Evolutionary conservation across 2,888 invertebrate species (phyloP).

Genomic region (Dolomedes plantarius): DNA sequence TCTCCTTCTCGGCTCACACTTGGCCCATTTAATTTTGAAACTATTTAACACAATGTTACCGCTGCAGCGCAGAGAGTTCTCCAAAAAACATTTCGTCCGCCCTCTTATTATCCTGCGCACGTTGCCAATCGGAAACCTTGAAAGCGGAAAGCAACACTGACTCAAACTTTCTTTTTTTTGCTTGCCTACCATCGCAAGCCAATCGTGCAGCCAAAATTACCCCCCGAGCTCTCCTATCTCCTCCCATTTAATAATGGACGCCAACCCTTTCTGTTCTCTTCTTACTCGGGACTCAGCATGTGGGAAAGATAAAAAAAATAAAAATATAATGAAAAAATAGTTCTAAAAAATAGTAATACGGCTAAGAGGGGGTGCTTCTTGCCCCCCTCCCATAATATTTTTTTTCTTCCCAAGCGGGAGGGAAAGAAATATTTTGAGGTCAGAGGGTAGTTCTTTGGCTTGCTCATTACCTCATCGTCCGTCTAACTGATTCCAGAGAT

Average conservation of each 20-base stretch:
- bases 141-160: conserved; percentile 38
- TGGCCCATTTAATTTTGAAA: no score
- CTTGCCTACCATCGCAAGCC: conserved; percentile 25
- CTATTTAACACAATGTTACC: no score
- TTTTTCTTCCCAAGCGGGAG: not conserved
- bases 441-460: conserved; percentile 36
- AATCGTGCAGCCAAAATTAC: conserved; percentile 61
- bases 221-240: conserved; percentile 5
- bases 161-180: conserved; percentile 24
- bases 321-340: no score
- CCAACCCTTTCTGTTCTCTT: conserved; percentile 52
- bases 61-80: no score
- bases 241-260: conserved; percentile 37
- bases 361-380: not conserved
- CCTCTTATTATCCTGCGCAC: conserved; percentile 1
- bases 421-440: conserved; percentile 25
- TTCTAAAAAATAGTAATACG: no score
- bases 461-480: conserved; percentile 61
- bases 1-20: no score
- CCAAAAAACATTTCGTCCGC: no score
- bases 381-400: not conserved
- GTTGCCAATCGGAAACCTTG: conserved; percentile 15
- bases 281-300: conserved; percentile 5
- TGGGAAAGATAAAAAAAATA: conserved; percentile 40
- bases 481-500: conserved; percentile 29